Conservation (phyloP, 2,888 invertebrate genomes). For the Lysandra bellargus region DNA sequence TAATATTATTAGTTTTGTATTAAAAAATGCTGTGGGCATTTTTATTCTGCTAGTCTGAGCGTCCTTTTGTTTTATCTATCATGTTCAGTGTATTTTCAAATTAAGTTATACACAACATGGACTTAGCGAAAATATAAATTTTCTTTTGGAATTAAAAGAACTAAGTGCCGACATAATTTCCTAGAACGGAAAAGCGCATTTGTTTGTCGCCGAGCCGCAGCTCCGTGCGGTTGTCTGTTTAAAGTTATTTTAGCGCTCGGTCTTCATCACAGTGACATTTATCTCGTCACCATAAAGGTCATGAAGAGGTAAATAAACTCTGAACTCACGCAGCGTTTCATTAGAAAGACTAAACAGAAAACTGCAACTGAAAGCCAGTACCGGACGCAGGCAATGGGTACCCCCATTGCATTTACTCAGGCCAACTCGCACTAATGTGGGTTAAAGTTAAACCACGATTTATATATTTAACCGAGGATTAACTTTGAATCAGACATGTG, state of each 20-base stretch:
- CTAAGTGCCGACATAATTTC: not conserved
- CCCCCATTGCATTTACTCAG: not conserved
- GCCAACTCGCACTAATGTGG: not conserved
- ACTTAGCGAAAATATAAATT: not conserved
- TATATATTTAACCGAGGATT: not conserved
- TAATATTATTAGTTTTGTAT: not conserved
- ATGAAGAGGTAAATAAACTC: not conserved
- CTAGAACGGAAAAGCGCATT: conserved; percentile 6
- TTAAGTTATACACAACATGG: not conserved
- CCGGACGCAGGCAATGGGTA: not conserved
- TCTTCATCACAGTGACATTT: not conserved
- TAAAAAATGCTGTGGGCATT: no score
- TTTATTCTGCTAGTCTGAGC: no score
- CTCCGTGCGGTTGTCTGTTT: not conserved
- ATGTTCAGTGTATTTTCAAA: not conserved
- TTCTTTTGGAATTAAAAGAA: not conserved
- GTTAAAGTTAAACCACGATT: not conserved
- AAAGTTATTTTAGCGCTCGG: not conserved
- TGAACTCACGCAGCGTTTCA: not conserved
- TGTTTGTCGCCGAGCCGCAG: not conserved
- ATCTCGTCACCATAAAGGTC: not conserved
- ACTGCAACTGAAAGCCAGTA: not conserved
- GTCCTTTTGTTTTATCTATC: no score
- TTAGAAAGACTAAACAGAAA: not conserved
- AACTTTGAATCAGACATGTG: not conserved